A percentile compares a stretch with the other conserved stretches of the same genome.
Conservation (phyloP, 2,113 vertebrate species). For the Telmatochromis sp. region DNA sequence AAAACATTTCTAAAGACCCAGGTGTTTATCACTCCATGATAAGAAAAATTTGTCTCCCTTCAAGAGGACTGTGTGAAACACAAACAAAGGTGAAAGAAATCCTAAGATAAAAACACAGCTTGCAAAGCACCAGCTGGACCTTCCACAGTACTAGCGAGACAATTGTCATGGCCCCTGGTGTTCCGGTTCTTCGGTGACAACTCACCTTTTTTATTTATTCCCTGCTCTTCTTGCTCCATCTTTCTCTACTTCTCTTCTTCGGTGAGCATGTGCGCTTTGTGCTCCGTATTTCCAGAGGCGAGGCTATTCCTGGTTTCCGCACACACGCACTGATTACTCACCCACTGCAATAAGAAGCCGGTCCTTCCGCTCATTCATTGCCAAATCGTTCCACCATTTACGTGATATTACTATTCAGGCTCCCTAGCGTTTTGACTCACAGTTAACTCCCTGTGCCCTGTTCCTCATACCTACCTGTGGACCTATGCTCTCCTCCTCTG, state of each 20-base stretch:
- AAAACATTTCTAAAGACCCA: not conserved
- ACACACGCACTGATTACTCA: not conserved
- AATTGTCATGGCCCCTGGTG: not conserved
- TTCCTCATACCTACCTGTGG: not conserved
- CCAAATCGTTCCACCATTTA: not conserved
- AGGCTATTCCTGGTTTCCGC: not conserved
- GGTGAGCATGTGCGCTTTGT: not conserved
- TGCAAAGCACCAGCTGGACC: not conserved
- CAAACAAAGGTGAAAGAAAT: not conserved
- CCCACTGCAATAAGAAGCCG: not conserved
- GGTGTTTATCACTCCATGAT: not conserved
- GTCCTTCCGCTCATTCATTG: not conserved
- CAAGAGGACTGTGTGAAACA: not conserved
- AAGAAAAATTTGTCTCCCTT: not conserved
- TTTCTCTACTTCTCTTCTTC: not conserved
- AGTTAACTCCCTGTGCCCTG: not conserved
- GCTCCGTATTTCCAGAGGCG: not conserved
- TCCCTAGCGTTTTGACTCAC: not conserved
- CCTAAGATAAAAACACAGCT: not conserved
- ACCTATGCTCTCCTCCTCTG: not conserved
- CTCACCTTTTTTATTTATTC: not conserved
- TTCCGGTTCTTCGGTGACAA: not conserved
- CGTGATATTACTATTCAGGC: not conserved
- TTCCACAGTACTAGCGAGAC: not conserved
- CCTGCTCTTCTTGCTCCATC: not conserved